Base-by-base conservation (phyloP, 2,113 vertebrate species). In the Heliornis fulica region DNA sequence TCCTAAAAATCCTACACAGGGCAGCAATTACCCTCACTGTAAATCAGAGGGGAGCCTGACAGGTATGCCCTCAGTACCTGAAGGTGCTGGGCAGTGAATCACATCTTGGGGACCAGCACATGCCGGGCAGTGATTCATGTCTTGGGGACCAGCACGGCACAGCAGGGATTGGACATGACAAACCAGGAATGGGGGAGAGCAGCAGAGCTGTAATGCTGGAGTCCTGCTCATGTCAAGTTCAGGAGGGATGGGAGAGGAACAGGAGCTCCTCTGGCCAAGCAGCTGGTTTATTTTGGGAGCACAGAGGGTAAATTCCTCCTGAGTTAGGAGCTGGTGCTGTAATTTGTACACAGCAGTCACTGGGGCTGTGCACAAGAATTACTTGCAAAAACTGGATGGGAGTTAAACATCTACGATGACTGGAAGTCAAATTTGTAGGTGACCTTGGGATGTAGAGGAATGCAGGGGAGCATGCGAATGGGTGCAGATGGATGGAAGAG, bases 101-200 rank as follows among this genome's bases (percentile, higher is more conserved):
- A 78, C 3, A 0, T 60, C 57, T 54, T 0, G 3, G 32, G 34
- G 16, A 76, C 43, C 56, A 60, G 21, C 0, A 0, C 0, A 0
- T n/a, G n/a, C n/a, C n/a, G n/a, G n/a, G n/a, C 36, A 61, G 45
- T 46, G 72, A 85, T 65, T 86, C 51, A 78, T 3, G 0, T 60
- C 57, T 54, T 0, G 3, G 32, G 34, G 16, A 76, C 43, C 56
- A 60, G 21, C 0, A 0, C 0, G 1, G 53, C 36, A 57, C 25
- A 26, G 36, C 0, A 0, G 15, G 7, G 20, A 80, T 3, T 29
- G 26, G 25, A 41, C 1, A 1, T 0, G 1, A 72, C 0, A 1
- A 53, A 56, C 25, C 0, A 1, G 32, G 53, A 66, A 32, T 15
- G 6, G 5, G 22, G 43, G 13, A 46, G 15, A 59, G 38, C 20